Evolutionary conservation across 2,888 invertebrate genomes (phyloP).

Genomic region (Drosophila paramelanica): DNA sequence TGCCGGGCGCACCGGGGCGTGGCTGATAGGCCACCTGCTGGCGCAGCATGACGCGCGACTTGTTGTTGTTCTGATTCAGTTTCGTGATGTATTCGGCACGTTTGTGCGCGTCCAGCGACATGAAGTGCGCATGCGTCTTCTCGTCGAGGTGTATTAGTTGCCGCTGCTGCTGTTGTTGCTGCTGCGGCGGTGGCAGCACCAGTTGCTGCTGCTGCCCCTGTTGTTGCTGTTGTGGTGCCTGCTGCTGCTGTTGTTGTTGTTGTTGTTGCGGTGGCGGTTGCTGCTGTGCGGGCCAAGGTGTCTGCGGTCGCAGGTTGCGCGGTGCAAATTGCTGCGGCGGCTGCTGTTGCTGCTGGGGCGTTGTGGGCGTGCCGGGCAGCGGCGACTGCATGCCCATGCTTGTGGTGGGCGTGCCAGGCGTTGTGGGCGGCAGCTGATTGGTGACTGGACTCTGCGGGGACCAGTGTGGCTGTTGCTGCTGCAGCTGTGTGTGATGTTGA

Average conservation of each 20-base stretch:
- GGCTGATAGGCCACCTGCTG: conserved; percentile 86
- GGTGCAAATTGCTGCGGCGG: conserved; percentile 56
- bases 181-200: conserved; percentile 66
- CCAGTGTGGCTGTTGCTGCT: conserved; percentile 84
- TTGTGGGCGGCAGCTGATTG: conserved; percentile 66
- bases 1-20: conserved; percentile 82
- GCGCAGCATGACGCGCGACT: conserved; percentile 87
- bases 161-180: conserved; percentile 84
- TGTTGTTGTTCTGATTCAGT: conserved; percentile 89
- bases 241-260: conserved; percentile 44
- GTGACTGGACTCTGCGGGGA: conserved; percentile 83
- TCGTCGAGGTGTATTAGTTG: conserved; percentile 93
- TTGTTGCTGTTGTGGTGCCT: conserved; percentile 66
- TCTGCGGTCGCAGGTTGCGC: conserved; percentile 55
- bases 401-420: conserved; percentile 69
- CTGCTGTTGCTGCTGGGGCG: conserved; percentile 66
- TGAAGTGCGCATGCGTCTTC: conserved; percentile 92
- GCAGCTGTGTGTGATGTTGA: conserved; percentile 78
- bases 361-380: conserved; percentile 66
- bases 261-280: conserved; percentile 58
- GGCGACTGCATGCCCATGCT: conserved; percentile 76
- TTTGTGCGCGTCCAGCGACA: conserved; percentile 92
- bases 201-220: conserved; percentile 64
- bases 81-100: conserved; percentile 92
- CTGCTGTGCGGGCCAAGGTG: conserved; percentile 68